phyloP scores from a whole-genome alignment of 2,888 invertebrate species.

The Lingula anatina region DNA sequence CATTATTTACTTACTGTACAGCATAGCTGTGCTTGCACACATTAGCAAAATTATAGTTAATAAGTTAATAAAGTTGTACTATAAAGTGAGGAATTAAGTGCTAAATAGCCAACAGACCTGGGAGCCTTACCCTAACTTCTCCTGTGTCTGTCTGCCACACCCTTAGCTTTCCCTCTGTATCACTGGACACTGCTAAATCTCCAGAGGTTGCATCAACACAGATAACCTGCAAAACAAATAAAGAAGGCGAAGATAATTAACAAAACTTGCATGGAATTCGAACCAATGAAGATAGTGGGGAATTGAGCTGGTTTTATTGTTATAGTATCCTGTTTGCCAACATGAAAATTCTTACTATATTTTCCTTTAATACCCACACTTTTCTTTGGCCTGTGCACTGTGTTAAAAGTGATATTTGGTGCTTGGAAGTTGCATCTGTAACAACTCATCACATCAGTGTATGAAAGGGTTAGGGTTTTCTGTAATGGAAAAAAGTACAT shows the following conservation, averaged over 20 bases:
- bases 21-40: too few species aligned
- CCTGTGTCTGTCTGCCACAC: conserved; percentile 65
- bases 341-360: too few species aligned
- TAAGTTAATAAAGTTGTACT: too few species aligned
- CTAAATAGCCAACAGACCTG: too few species aligned
- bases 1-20: too few species aligned
- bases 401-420: conserved; percentile 26
- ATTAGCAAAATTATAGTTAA: too few species aligned
- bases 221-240: conserved; percentile 50
- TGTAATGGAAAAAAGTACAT: conserved; percentile 16
- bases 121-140: conserved; percentile 55
- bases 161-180: conserved; percentile 59
- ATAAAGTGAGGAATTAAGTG: too few species aligned
- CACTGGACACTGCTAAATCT: conserved; percentile 62
- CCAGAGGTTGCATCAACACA: conserved; percentile 61
- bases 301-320: too few species aligned
- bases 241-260: neutral
- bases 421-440: conserved; percentile 31
- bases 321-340: too few species aligned
- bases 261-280: neutral
- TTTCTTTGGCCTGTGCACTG: conserved; percentile 42
- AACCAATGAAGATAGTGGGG: too few species aligned
- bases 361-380: conserved; percentile 52
- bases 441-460: conserved; percentile 15
- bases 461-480: conserved; percentile 26